Base-by-base conservation (phyloP, 2,888 invertebrate genomes). In the Himalopsyche kuldschensis region DNA sequence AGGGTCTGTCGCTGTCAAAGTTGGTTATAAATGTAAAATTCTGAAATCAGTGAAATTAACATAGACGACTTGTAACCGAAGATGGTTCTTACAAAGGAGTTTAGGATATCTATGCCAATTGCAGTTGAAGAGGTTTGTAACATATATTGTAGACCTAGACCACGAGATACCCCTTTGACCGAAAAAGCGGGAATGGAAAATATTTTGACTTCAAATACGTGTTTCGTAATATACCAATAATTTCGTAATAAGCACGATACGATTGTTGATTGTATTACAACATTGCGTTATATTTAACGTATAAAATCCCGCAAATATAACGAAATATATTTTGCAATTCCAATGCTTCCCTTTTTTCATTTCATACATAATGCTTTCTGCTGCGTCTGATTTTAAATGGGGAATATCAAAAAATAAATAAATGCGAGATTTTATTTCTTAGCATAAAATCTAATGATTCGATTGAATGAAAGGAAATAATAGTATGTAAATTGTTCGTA, bases 41-140 rank as follows among this genome's bases (percentile, higher is more conserved):
- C 30, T 27, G 3, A 5, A 0, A 1, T 4, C 11, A 69, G 4
- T 20, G 24, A 30, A 41, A 69, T 27, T 69, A 30, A 27, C 27
- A 15, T 30, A 11, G 27, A 11, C 30, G 20, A 5, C 15, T 69
- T 11, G 15, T 69, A 27, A 30, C 30, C 27, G 69, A 69, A 79
- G 20, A 98, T 97, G 97, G 96, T 96, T 88, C 91, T 97, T 87
- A 94, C 95, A 5, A 97, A 96, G 89, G 98, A 98, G 91, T 98
- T 96, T 89, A 93, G 97, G 88, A 96, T 98, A 89, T 96, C 97
- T 88, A 97, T 98, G 97, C 97, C 98, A 15, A 93, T 98, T 88
- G 95, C 96, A 1, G 96, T 97, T 3, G 96, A 97, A 89, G 98
- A 98, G 95, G 97, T 97, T 92, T 75, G 63, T 27, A 79, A 20